Evolutionary conservation across 2,113 vertebrate species (phyloP).

Genomic region (Pao palembangensis): DNA sequence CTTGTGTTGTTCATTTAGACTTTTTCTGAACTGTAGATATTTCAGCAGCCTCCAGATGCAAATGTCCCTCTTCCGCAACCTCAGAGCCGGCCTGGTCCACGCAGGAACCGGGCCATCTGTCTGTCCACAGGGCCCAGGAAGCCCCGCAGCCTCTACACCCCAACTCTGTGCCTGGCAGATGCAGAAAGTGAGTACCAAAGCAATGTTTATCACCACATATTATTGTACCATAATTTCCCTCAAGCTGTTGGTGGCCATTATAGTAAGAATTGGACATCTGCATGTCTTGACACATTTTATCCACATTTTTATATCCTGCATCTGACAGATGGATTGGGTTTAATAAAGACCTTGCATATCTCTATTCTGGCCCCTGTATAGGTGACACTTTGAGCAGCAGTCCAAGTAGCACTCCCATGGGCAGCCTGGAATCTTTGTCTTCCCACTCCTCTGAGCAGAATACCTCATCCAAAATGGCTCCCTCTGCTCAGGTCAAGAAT

Average conservation of each 20-base stretch:
- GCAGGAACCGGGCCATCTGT: conserved; percentile 88
- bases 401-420: conserved; percentile 91
- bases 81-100: conserved; percentile 81
- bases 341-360: conserved; percentile 57
- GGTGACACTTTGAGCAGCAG: conserved; percentile 95
- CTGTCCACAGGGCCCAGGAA: conserved; percentile 87
- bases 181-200: conserved; percentile 86
- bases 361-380: conserved; percentile 68
- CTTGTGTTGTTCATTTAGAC: conserved; percentile 1
- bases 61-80: conserved; percentile 91
- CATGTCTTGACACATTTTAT: neutral
- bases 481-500: conserved; percentile 67
- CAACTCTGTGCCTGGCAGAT: conserved; percentile 86
- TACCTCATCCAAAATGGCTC: conserved; percentile 76
- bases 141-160: conserved; percentile 83
- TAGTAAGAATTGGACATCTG: conserved; percentile 19
- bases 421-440: conserved; percentile 93
- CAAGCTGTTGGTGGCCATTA: neutral
- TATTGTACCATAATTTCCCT: neutral
- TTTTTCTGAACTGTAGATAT: conserved; percentile 76
- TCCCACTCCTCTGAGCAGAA: conserved; percentile 97
- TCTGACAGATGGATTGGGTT: conserved; percentile 41
- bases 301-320: neutral
- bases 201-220: neutral
- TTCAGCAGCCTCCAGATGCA: conserved; percentile 89